Percentiles rank a stretch among this genome's conserved stretches.
Conservation (phyloP, 1,140 invertebrate species). For the Idris sp. region DNA sequence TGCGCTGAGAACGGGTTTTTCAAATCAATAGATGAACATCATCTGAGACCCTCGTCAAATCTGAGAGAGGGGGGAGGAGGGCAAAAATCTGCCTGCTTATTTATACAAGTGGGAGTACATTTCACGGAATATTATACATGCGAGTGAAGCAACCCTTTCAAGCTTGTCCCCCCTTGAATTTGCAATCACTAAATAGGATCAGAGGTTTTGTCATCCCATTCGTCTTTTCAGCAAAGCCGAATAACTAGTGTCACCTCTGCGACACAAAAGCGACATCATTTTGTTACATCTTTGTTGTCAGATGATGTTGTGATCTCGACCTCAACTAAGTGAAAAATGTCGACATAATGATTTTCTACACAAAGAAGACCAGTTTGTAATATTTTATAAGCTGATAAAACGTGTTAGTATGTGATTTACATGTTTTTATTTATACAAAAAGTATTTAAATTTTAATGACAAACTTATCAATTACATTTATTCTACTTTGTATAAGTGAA, state of each 20-base stretch:
- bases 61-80: conserved; percentile 45
- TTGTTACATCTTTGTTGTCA: conserved; percentile 15
- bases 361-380: conserved; percentile 8
- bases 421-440: too few relatives aligned
- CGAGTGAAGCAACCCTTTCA: conserved; percentile 40
- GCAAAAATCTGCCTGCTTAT: too few relatives aligned
- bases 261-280: conserved; percentile 13
- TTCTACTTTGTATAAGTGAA: too few relatives aligned
- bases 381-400: background rate
- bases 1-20: conserved; percentile 63
- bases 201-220: conserved; percentile 38
- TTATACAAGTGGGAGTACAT: conserved; percentile 64
- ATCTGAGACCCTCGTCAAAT: conserved; percentile 37
- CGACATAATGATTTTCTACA: conserved; percentile 4
- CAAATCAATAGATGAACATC: conserved; percentile 70
- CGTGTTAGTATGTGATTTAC: too few relatives aligned
- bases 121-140: conserved; percentile 63
- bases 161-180: conserved; percentile 25
- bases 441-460: too few relatives aligned
- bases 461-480: too few relatives aligned
- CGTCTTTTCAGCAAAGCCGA: conserved; percentile 7
- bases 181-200: conserved; percentile 38
- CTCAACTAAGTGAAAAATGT: conserved; percentile 19
- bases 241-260: conserved; percentile 34
- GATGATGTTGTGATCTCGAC: conserved; percentile 12